phyloP scores from a whole-genome alignment of 1,140 invertebrate genomes.

The Plodia interpunctella region DNA sequence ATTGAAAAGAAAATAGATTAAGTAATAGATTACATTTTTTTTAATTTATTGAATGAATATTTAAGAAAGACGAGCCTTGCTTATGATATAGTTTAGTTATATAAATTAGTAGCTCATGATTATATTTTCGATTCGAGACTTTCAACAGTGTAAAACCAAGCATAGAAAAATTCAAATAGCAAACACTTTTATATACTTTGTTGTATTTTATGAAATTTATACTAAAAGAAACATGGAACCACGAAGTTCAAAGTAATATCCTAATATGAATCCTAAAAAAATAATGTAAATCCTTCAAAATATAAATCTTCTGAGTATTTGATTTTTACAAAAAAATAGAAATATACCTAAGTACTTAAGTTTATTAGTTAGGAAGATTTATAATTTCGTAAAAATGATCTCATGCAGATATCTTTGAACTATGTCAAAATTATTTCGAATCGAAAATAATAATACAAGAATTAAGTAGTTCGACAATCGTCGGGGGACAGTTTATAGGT shows the following conservation, averaged over 20 bases:
- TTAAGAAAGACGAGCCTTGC: constrained; percentile 75
- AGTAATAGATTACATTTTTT: constrained; percentile 57
- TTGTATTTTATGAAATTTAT: too few relatives aligned
- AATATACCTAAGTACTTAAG: background rate
- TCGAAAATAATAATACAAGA: constrained; percentile 48
- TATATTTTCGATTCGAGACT: constrained; percentile 46
- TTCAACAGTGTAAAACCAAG: too few relatives aligned
- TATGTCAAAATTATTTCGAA: constrained; percentile 19
- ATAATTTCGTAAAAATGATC: constrained; percentile 7
- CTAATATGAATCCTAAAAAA: too few relatives aligned
- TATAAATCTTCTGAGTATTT: too few relatives aligned
- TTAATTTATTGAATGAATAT: constrained; percentile 71
- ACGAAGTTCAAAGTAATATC: too few relatives aligned
- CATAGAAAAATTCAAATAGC: too few relatives aligned
- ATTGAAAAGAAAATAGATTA: constrained; percentile 54
- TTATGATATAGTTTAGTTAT: constrained; percentile 71
- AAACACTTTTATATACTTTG: too few relatives aligned
- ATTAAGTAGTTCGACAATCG: constrained; percentile 48
- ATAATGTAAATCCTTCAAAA: too few relatives aligned
- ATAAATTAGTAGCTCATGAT: constrained; percentile 54
- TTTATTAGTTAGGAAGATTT: too few relatives aligned
- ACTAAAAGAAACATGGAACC: too few relatives aligned
- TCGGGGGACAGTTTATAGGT: constrained; percentile 71
- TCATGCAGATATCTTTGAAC: background rate
- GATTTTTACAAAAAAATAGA: background rate